A percentile compares a stretch with the other conserved stretches of the same genome.
These are phyloP conservation scores for Atrina japonica DNA, from an alignment of 2,888 invertebrate genomes.

Conservation along the genomic window DNA sequence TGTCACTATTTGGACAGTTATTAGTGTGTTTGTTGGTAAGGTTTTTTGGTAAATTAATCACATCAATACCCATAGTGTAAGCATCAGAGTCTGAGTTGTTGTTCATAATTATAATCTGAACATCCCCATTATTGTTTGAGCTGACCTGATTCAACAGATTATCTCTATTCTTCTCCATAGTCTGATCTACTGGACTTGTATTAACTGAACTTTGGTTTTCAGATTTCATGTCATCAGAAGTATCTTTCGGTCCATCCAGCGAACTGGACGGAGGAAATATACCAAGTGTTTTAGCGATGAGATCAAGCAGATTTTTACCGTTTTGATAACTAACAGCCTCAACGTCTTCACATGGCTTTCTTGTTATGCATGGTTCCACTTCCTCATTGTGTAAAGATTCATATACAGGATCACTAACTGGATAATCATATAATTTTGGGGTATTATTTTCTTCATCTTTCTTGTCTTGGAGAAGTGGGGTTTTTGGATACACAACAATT, in stretches of 20 bases:
- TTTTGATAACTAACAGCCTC: conserved; percentile 18
- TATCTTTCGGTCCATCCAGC: neutral
- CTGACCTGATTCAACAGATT: neutral
- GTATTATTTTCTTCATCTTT: conserved; percentile 13
- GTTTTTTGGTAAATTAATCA: conserved; percentile 26
- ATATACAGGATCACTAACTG: conserved; percentile 4
- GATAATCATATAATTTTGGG: too few relatives aligned
- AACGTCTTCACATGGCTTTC: conserved; percentile 13
- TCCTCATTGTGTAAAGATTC: neutral
- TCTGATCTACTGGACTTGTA: too few relatives aligned
- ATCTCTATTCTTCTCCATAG: too few relatives aligned
- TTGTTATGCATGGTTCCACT: neutral
- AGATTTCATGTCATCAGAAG: too few relatives aligned
- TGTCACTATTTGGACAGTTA: neutral
- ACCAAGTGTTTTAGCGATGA: conserved; percentile 39
- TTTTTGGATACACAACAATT: conserved; percentile 25
- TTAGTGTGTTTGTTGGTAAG: conserved; percentile 4
- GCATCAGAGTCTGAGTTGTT: conserved; percentile 11
- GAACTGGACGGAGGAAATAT: conserved; percentile 32
- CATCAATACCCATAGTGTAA: conserved; percentile 33
- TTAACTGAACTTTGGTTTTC: too few relatives aligned
- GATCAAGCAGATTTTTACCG: conserved; percentile 34
- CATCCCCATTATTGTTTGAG: conserved; percentile 6
- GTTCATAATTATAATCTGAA: conserved; percentile 38
- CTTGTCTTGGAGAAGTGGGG: conserved; percentile 7